Evolutionary conservation across 2,888 invertebrate species (phyloP).

Genomic region (Drosophila rubida): DNA sequence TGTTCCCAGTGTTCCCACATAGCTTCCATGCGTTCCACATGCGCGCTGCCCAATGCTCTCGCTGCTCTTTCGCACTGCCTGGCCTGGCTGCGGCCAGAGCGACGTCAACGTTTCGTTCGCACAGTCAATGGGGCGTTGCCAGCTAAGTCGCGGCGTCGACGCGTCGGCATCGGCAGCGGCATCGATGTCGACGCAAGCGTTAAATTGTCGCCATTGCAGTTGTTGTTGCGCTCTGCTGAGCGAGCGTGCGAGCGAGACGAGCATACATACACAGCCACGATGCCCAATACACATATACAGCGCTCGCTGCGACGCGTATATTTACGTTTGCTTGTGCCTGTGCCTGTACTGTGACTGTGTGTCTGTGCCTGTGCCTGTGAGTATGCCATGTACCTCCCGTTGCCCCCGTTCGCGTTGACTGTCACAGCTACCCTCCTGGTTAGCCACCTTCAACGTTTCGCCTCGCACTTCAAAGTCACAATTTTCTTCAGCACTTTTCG

Average conservation of each 20-base stretch:
- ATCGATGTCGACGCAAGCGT: constrained; percentile 44
- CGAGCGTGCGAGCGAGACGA: constrained; percentile 61
- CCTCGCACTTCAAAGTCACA: constrained; percentile 72
- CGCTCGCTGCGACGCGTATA: constrained; percentile 64
- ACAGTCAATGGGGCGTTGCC: constrained; percentile 42
- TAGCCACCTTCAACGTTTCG: constrained; percentile 43
- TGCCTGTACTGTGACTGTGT: background rate
- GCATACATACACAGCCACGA: constrained; percentile 8
- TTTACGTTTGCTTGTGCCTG: constrained; percentile 40
- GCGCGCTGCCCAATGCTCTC: background rate
- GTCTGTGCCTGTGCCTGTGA: background rate
- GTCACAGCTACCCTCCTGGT: no score
- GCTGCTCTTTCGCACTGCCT: background rate
- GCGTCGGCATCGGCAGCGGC: constrained; percentile 31
- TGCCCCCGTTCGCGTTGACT: background rate
- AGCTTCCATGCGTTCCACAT: constrained; percentile 50
- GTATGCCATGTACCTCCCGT: background rate
- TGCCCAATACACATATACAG: constrained; percentile 15
- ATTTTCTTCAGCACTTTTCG: constrained; percentile 54
- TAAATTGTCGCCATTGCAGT: constrained; percentile 78
- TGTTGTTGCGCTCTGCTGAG: constrained; percentile 39
- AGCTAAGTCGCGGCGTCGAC: constrained; percentile 17
- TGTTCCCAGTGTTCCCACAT: constrained; percentile 64
- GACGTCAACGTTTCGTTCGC: constrained; percentile 45
- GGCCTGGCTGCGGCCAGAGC: no score